Base-by-base conservation (phyloP, 2,888 invertebrate genomes). In the Polyommatus iphigenia region DNA sequence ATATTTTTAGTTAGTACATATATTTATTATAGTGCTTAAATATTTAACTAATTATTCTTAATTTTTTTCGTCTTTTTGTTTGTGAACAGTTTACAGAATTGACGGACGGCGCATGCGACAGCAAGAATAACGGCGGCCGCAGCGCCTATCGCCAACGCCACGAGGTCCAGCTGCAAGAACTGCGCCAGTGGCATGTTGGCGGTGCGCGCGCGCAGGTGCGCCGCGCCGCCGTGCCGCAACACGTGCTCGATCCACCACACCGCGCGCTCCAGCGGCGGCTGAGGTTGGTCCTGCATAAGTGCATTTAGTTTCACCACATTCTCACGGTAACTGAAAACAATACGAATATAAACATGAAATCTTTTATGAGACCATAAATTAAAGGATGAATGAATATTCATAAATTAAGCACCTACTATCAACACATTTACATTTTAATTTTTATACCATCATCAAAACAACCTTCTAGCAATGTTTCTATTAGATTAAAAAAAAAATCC, bases 221-320 rank as follows among this genome's bases (percentile, higher is more conserved):
- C 86, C 59, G 81, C 87, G 6, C 89, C 88, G 77, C 85, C 83
- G 80, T 88, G 86, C 36, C 88, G 82, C 46, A 89, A 80, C n/a
- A 88, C 87, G 79, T 89, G 88, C 79, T 89, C 89, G 15, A 87
- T 86, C 87, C 88, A 88, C 87, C 87, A 88, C 32, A 88, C 81
- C 1, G 87, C 86, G 78, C 84, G 84, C 57, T 87, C 85, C n/a
- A 82, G 75, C 0, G 81, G 78, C 29, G 10, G 57, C 57, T 78
- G 77, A 0, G 80, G 80, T 77, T 80, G 78, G 72, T 80, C 80
- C 15, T 29, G 59, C 77, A 78, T 62, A 3, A 78, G 8, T 4
- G 59, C n/a, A 18, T 59, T 20, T 13, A 78, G 73, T 32, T 72
- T 72, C 59, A 62, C 59, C 15, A 73, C 32, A 57, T 78, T 78